Conservation (phyloP, 2,888 invertebrate genomes). For the Tetragnatha montana region DNA sequence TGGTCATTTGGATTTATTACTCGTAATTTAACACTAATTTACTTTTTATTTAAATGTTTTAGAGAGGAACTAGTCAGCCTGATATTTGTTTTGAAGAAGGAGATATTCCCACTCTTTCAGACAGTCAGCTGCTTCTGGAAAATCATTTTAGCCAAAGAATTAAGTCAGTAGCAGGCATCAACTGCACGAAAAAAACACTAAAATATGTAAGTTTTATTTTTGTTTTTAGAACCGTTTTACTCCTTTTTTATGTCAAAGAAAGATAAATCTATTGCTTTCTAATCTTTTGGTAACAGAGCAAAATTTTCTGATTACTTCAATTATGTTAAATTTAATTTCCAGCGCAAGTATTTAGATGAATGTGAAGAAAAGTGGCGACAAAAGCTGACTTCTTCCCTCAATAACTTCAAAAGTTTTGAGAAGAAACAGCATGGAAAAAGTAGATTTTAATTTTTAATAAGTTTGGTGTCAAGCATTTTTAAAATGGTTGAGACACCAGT, state of each 20-base stretch:
- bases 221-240: neutral
- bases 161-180: conserved; percentile 33
- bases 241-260: no score
- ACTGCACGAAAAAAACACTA: neutral
- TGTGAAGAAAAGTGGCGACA: conserved; percentile 50
- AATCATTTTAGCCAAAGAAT: conserved; percentile 21
- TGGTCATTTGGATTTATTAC: no score
- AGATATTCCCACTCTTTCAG: conserved; percentile 36
- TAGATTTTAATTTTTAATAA: neutral
- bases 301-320: no score
- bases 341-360: conserved; percentile 51
- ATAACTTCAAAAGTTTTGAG: conserved; percentile 41
- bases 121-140: conserved; percentile 43
- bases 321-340: neutral
- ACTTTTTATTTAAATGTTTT: neutral
- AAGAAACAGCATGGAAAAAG: conserved; percentile 4
- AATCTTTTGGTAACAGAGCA: no score
- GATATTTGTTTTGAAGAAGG: conserved; percentile 41
- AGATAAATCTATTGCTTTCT: no score
- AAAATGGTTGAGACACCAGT: neutral
- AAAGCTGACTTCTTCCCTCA: conserved; percentile 17
- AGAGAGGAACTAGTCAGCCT: conserved; percentile 35
- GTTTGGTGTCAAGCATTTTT: neutral
- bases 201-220: conserved; percentile 41
- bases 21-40: neutral